Evolutionary conservation across 2,113 vertebrate genomes (phyloP).

Genomic region (Hypanus sabinus): DNA sequence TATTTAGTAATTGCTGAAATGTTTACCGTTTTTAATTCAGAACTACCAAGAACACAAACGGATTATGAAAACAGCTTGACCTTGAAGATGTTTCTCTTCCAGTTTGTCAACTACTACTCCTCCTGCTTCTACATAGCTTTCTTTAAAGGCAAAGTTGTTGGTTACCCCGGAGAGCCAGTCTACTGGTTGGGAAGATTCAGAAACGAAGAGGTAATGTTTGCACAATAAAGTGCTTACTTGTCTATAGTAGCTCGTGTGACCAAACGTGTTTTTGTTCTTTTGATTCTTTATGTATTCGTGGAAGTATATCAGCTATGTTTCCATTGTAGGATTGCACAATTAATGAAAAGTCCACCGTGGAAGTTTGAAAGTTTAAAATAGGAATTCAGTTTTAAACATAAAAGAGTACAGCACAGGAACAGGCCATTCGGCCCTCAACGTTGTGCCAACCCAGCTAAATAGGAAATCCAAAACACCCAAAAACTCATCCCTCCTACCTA

Average conservation of each 20-base stretch:
- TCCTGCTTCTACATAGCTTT: constrained; percentile 95
- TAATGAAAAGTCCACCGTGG: not conserved
- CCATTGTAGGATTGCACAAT: not conserved
- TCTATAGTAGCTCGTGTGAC: not conserved
- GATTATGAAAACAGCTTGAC: constrained; percentile 92
- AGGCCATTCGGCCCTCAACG: no score
- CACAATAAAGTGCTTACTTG: not conserved
- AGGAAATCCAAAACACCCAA: no score
- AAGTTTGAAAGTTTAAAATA: not conserved
- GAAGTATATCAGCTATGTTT: not conserved
- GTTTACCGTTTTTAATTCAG: constrained; percentile 50
- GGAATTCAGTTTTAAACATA: not conserved
- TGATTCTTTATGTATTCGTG: not conserved
- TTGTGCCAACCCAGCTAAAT: no score
- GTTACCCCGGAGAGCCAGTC: constrained; percentile 74
- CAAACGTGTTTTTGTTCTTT: not conserved
- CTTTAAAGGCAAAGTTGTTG: constrained; percentile 83
- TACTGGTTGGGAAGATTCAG: constrained; percentile 79
- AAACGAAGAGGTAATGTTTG: constrained; percentile 74
- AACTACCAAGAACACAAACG: constrained; percentile 80
- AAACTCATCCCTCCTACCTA: no score
- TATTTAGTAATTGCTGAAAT: not conserved
- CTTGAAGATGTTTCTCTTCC: constrained; percentile 93
- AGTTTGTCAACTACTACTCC: constrained; percentile 94
- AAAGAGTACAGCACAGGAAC: no score